Conservation (phyloP, 2,888 invertebrate species). For the Buathra laborator region DNA sequence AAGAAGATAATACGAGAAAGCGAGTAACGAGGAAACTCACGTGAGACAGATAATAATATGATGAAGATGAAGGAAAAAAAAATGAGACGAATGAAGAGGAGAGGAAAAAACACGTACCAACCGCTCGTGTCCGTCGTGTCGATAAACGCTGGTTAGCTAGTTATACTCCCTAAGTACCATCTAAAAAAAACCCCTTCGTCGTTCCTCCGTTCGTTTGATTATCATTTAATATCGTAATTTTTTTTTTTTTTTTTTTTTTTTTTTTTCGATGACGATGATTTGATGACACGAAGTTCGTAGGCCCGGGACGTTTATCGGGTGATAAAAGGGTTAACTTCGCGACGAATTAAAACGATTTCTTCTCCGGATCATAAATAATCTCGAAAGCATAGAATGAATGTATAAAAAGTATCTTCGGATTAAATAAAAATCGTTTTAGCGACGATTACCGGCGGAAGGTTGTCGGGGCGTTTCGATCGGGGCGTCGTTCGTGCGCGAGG, state of each 20-base stretch:
- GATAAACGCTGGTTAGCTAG: constrained; percentile 77
- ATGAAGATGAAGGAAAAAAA: constrained; percentile 38
- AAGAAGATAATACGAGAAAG: constrained; percentile 34
- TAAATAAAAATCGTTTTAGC: constrained; percentile 1
- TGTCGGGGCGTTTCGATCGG: background rate
- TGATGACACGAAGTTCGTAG: constrained; percentile 69
- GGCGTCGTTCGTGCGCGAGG: background rate
- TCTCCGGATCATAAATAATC: background rate
- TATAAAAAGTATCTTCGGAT: constrained; percentile 3
- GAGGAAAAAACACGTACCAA: constrained; percentile 56
- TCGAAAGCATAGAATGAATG: constrained; percentile 8
- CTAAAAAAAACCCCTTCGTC: constrained; percentile 70
- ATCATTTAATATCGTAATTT: constrained; percentile 42
- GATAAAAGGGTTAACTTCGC: background rate
- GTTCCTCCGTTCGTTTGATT: constrained; percentile 74
- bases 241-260: constrained; percentile 63
- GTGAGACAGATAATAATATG: constrained; percentile 38
- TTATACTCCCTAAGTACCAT: constrained; percentile 62
- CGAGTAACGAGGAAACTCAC: constrained; percentile 25
- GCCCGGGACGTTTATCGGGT: constrained; percentile 57
- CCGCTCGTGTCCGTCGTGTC: constrained; percentile 67
- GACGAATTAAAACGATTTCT: constrained; percentile 16
- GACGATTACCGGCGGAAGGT: constrained; percentile 4
- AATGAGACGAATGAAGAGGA: constrained; percentile 32
- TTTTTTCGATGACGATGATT: constrained; percentile 65